A percentile compares a stretch with the other conserved stretches of the same genome.
Conservation (phyloP, 2,888 invertebrate genomes). For the Suillia variegata region DNA sequence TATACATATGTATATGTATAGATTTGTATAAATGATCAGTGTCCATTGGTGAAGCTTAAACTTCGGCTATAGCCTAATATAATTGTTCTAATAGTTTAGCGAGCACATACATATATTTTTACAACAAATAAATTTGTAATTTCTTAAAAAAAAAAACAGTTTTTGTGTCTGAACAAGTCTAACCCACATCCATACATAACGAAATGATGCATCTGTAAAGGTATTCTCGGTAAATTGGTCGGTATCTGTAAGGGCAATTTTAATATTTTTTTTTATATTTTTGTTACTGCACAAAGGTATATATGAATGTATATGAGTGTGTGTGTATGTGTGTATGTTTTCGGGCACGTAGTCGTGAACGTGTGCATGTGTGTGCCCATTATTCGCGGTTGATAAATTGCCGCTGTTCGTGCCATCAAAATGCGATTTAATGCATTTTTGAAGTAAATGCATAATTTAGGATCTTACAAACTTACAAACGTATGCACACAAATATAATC, state of each 20-base stretch:
- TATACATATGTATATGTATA: no score
- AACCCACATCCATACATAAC: neutral
- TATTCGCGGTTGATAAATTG: neutral
- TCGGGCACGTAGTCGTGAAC: neutral
- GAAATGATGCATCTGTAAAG: neutral
- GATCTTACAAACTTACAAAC: neutral
- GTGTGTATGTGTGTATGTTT: neutral
- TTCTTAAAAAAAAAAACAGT: no score
- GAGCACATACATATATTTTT: no score
- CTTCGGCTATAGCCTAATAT: no score
- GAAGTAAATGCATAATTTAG: conserved; percentile 8
- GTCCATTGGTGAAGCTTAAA: no score
- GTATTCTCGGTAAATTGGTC: neutral
- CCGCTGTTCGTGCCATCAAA: neutral
- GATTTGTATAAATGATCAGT: no score
- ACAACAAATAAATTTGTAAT: no score
- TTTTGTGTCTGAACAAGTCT: no score
- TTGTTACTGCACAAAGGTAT: neutral
- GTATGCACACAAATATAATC: neutral
- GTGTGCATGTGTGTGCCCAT: neutral
- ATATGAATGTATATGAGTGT: neutral
- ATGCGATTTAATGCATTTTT: conserved; percentile 9
- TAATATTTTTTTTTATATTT: neutral
- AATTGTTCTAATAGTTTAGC: no score
- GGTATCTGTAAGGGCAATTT: neutral